Base-by-base conservation (phyloP, 2,113 vertebrate genomes). In the Dipodomys stephensi region DNA sequence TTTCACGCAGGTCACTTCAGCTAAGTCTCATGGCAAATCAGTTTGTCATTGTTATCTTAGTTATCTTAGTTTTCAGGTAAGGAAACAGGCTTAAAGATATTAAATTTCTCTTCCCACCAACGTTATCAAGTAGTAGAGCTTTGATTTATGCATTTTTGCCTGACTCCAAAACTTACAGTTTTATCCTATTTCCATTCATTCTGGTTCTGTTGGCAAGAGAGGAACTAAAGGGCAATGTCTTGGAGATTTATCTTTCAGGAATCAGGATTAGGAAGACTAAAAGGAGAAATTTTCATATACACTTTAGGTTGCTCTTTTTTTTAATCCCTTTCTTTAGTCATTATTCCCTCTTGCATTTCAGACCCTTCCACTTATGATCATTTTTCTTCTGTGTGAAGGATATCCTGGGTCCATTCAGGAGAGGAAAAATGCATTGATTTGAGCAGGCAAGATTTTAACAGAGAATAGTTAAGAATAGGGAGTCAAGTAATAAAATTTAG, bases 11-110 rank as follows among this genome's bases (percentile, higher is more conserved):
- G n/a, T 30, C 67, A 49, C 86, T 28, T 93, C 28, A 32, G 62
- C 72, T 91, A 87, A 92, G 64, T 84, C n/a, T 77, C 4, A 16
- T 5, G 49, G 64, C 18, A 87, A 49, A n/a, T 64, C 23, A 46
- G 53, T 23, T 2, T 67, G 35, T 64, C 30, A 64, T 39, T 39
- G 39, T 39, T 39, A 39, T 77, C 35, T 81, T 62, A 44, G 25
- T 62, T 77, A 77, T 28, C 20, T 74, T 72, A 71, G 27, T 86
- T 92, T 96, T 82, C 46, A 88, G 73, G 49, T 39, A 32, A 90
- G 13, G 30, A 69, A 83, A 72, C 46, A 86, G 60, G 49, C 10
- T 91, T 87, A 32, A 25, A n/a, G 53, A 77, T 67, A 23, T 73
- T 84, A 69, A 73, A 23, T 82, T 91, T 86, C 39, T 88, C 79